Evolutionary conservation across 2,888 invertebrate genomes (phyloP).

Genomic region (Chrysotoxum bicinctum): DNA sequence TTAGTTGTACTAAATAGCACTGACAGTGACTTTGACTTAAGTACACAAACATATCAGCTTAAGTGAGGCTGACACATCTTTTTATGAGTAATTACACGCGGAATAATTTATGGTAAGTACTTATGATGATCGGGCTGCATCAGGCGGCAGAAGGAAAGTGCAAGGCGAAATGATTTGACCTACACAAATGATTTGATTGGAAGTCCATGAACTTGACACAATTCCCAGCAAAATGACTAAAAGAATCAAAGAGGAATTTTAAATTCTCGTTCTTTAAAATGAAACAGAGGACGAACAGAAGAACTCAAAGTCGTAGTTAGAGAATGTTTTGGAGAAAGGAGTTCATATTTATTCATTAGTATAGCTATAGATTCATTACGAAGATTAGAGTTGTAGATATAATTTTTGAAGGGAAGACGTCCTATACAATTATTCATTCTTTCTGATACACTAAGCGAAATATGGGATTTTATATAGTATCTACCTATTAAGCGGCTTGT

Average conservation of each 20-base stretch:
- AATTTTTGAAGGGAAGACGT: too few relatives aligned
- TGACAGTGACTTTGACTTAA: constrained; percentile 46
- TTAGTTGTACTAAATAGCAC: constrained; percentile 28
- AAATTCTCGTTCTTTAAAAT: background rate
- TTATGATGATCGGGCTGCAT: background rate
- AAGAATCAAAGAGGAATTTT: background rate
- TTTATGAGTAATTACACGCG: constrained; percentile 67
- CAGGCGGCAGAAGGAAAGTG: constrained; percentile 27
- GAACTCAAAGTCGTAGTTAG: background rate
- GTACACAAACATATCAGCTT: constrained; percentile 43
- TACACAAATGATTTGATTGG: constrained; percentile 30
- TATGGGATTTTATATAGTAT: too few relatives aligned
- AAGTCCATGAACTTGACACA: constrained; percentile 62
- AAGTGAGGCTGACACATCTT: constrained; percentile 67
- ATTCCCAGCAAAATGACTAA: constrained; percentile 17
- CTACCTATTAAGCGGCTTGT: too few relatives aligned
- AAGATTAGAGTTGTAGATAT: too few relatives aligned
- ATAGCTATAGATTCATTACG: too few relatives aligned
- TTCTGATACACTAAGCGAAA: too few relatives aligned
- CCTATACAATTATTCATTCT: too few relatives aligned
- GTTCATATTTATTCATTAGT: too few relatives aligned
- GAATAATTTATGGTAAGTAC: constrained; percentile 58
- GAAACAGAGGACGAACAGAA: background rate
- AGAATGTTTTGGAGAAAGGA: background rate
- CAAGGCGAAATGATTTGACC: constrained; percentile 37